Base-by-base conservation (phyloP, 2,888 invertebrate species). In the Dusona sp. region DNA sequence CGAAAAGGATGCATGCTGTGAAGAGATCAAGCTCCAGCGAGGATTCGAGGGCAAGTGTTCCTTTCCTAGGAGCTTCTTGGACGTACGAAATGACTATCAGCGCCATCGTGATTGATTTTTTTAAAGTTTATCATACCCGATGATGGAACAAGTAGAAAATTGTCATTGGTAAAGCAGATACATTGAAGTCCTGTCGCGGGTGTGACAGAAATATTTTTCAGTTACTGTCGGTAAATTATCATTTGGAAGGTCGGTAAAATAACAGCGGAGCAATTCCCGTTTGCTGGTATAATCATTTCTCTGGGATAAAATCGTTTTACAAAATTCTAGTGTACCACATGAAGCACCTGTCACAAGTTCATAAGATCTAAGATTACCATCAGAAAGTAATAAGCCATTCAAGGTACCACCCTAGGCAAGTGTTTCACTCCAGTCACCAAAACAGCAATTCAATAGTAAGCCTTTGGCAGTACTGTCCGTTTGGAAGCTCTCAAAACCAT, bases 11-110 rank as follows among this genome's bases (percentile, higher is more conserved):
- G 61, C 74, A 38, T 48, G 57, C 72, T 42, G 51, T 51, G 61
- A 75, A 83, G 74, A 67, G 54, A 22, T 57, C 61, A 33, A 64
- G 75, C 77, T 78, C 73, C 77, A 57, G 77, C 61, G 70, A 75
- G 57, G 45, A 79, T 67, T 64, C 51, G 82, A 57, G 54, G 51
- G 64, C 68, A 75, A 48, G 57, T 16, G 16, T 70, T 79, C 64
- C 29, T 8, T 74, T 75, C 77, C 57, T 36, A 19, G 19, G 45
- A 11, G 16, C 51, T 42, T 68, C 51, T n/a, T 64, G n/a, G 48
- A 16, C 36, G 13, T 22, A 3, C 7, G 25, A 45, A 70, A 22
- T 6, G n/a, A 45, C 48, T 3, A 19, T 16, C 16, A 73, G 75
- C 83, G 86, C 51, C n/a, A 83, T 80, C 83, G 6, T 16, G 73